phyloP scores from a whole-genome alignment of 2,113 vertebrate species.

The Tenebrosternarchus preto region DNA sequence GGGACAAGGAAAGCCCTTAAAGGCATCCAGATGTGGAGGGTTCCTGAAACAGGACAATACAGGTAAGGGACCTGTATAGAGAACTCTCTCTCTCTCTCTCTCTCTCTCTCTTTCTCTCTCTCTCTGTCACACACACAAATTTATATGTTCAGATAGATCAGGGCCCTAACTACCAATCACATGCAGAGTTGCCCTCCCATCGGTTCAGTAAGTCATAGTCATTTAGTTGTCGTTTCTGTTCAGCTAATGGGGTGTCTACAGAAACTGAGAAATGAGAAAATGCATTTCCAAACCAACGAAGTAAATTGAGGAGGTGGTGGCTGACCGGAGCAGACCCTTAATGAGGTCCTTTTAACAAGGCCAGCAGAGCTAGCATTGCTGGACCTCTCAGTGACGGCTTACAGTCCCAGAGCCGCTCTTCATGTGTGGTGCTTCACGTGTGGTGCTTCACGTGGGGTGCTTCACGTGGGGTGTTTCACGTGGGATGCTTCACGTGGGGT shows the following conservation, averaged over 20 bases:
- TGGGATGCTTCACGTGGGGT: too few species aligned
- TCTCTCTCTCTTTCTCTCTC: background rate
- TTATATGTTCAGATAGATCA: constrained; percentile 1
- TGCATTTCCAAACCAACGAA: constrained; percentile 66
- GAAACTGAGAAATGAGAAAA: constrained; percentile 65
- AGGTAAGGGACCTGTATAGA: constrained; percentile 77
- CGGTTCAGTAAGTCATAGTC: background rate
- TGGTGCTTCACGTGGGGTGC: too few species aligned
- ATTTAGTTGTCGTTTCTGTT: background rate
- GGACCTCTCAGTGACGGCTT: background rate
- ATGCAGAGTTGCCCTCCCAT: background rate
- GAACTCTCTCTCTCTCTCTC: background rate
- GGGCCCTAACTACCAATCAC: background rate
- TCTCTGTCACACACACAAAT: constrained; percentile 1
- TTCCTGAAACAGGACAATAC: constrained; percentile 90
- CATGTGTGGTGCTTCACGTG: too few species aligned
- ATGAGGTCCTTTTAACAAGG: constrained; percentile 41
- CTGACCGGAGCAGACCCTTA: constrained; percentile 50
- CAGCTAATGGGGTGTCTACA: constrained; percentile 28
- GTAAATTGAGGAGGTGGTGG: constrained; percentile 68
- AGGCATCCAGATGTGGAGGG: constrained; percentile 92
- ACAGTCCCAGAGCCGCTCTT: background rate
- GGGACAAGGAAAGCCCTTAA: constrained; percentile 82
- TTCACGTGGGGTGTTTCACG: too few species aligned
- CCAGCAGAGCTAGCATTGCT: background rate